These are phyloP conservation scores for Unio pictorum DNA, from an alignment of 2,888 invertebrate species.

Conservation along the genomic window DNA sequence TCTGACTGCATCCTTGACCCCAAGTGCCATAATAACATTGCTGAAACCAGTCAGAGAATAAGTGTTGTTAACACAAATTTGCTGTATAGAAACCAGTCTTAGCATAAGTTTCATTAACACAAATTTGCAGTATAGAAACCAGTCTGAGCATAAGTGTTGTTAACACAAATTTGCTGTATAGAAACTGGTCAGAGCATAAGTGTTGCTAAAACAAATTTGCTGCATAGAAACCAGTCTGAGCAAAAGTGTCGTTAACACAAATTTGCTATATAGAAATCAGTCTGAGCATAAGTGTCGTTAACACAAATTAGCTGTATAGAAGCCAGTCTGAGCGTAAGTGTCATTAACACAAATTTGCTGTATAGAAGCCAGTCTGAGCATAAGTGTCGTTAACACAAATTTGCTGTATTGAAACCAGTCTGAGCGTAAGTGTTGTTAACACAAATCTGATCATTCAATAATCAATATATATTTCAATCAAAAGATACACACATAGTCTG, in stretches of 20 bases:
- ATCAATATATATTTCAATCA: too few species aligned
- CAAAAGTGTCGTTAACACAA: background rate
- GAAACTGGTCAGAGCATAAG: background rate
- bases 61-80: background rate
- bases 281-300: background rate
- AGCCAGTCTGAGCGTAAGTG: background rate
- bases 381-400: background rate
- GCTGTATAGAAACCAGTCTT: background rate
- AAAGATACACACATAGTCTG: too few species aligned
- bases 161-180: too few species aligned
- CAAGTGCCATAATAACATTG: constrained; percentile 36
- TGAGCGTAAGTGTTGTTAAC: too few species aligned
- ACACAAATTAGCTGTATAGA: too few species aligned
- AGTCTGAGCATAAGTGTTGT: background rate
- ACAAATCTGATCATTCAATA: too few species aligned
- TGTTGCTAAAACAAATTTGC: background rate
- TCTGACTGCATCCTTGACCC: constrained; percentile 33
- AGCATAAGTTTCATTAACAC: background rate
- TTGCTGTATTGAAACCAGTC: background rate
- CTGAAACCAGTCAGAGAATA: constrained; percentile 9
- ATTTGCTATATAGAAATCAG: background rate
- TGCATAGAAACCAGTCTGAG: background rate
- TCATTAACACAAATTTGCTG: too few species aligned
- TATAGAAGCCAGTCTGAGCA: background rate
- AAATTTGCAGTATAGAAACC: background rate